These are phyloP conservation scores for Mastacembelus armatus DNA, from an alignment of 2,797 vertebrate genomes.

Conservation along the genomic window DNA sequence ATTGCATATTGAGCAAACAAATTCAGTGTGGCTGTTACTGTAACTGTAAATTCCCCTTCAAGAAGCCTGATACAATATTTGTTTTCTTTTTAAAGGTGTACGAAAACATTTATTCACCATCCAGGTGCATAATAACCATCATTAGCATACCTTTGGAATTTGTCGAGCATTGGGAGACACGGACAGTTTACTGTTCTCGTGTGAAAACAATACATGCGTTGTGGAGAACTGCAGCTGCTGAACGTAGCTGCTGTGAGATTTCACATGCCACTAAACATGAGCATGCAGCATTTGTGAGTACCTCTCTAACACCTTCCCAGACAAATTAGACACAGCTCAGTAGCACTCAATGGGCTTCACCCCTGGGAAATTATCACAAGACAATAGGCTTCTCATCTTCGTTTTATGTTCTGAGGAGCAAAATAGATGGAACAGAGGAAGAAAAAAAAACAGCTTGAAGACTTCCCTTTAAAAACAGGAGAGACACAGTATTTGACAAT, in stretches of 20 bases:
- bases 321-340: constrained; percentile 83
- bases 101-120: constrained; percentile 40
- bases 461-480: constrained; percentile 55
- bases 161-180: constrained; percentile 39
- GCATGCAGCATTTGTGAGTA: constrained; percentile 71
- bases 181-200: constrained; percentile 51
- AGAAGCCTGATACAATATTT: constrained; percentile 42
- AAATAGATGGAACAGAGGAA: constrained; percentile 33
- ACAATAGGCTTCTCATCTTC: constrained; percentile 77
- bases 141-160: constrained; percentile 44
- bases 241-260: constrained; percentile 61
- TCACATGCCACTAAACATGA: constrained; percentile 76
- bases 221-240: constrained; percentile 44
- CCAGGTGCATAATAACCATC: constrained; percentile 45
- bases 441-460: constrained; percentile 54
- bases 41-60: constrained; percentile 32
- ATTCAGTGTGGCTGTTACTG: constrained; percentile 60
- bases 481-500: constrained; percentile 62
- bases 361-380: constrained; percentile 82
- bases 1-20: constrained; percentile 81
- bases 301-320: constrained; percentile 79
- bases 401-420: constrained; percentile 74
- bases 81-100: constrained; percentile 40
- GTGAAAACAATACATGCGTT: constrained; percentile 33
- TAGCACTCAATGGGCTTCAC: constrained; percentile 74